Evolutionary conservation across 2,888 invertebrate species (phyloP), one percentile per base, ranked within the genome.

Genomic region (Platypus cylindrus): DNA sequence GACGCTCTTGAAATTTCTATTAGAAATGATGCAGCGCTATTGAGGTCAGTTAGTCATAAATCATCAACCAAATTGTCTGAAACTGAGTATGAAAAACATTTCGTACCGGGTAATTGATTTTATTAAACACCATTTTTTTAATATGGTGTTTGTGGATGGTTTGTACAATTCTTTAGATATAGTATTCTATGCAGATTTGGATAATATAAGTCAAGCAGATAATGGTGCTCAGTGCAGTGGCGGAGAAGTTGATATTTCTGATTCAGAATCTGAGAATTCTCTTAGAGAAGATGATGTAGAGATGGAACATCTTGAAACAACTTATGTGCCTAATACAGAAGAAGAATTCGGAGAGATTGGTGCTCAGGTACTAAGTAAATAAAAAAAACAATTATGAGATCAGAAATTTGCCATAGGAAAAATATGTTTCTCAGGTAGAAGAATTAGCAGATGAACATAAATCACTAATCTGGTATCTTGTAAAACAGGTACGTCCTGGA

Each of bases 361-460:
- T 13, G 42, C 37, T 18, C 42, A 42, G 26, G 40, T 40, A 29
- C 20, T 7, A 7, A 9, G 9, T 25, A 11, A 9, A 30, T 30
- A 18, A 12, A 2, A n/a, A 30, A 30, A 12, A 13, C 9, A 24
- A 24, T 12, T 24, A 12, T 4, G 12, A 24, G n/a, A 27, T 17
- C 5, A 25, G 17, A 16, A 11, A 36, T 16, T 30, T 15, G 5
- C 9, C 23, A 17, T 29, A 15, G 17, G 17, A 35, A 25, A 27
- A 43, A 44, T 40, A 34, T 32, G 29, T 34, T 26, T 28, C 53
- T 55, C 16, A 91, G 53, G 84, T 90, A 2, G 86, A 93, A 55
- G 93, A 91, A 55, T 73, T 94, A 14, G 86, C 82, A 0, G 93
- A 94, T 37, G 93, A 94, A 60, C 90, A 94, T 65, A 93, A 91